phyloP scores from a whole-genome alignment of 2,113 vertebrate genomes.

The Nansenia antarctica region DNA sequence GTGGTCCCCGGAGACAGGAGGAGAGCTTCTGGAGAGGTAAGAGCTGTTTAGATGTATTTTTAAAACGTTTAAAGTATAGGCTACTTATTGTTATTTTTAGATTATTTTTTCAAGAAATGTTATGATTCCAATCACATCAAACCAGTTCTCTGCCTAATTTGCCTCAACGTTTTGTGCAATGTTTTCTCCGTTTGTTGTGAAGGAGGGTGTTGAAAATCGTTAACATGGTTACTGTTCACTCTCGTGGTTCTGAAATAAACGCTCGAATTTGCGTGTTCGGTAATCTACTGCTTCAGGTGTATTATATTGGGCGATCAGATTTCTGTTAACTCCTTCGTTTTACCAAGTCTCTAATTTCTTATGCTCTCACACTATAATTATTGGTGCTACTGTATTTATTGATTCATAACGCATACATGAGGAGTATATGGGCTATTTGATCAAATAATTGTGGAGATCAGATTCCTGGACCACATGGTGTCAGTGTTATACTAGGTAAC shows the following conservation, averaged over 20 bases:
- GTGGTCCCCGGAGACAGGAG: conserved; percentile 26
- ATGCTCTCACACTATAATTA: too few relatives aligned
- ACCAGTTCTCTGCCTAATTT: too few relatives aligned
- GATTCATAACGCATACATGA: background rate
- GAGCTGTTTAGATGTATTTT: background rate
- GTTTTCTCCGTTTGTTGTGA: background rate
- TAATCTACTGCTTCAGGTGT: too few relatives aligned
- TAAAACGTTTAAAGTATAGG: background rate
- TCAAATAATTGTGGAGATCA: background rate
- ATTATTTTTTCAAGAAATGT: background rate
- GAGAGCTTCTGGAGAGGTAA: conserved; percentile 33
- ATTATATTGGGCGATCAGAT: too few relatives aligned
- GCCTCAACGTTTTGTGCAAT: background rate
- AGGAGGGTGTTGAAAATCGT: background rate
- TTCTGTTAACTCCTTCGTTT: too few relatives aligned
- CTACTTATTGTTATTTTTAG: background rate
- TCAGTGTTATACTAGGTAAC: conserved; percentile 27
- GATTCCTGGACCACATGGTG: conserved; percentile 15
- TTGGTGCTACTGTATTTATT: background rate
- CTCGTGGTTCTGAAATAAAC: background rate
- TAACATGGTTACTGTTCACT: background rate
- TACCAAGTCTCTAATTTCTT: too few relatives aligned
- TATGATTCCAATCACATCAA: too few relatives aligned
- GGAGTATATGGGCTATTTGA: conserved; percentile 12
- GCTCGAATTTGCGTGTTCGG: background rate